A percentile compares a stretch with the other conserved stretches of the same genome.
These are phyloP conservation scores for Avahi laniger DNA, from an alignment of 2,797 vertebrate genomes.

Conservation along the genomic window DNA sequence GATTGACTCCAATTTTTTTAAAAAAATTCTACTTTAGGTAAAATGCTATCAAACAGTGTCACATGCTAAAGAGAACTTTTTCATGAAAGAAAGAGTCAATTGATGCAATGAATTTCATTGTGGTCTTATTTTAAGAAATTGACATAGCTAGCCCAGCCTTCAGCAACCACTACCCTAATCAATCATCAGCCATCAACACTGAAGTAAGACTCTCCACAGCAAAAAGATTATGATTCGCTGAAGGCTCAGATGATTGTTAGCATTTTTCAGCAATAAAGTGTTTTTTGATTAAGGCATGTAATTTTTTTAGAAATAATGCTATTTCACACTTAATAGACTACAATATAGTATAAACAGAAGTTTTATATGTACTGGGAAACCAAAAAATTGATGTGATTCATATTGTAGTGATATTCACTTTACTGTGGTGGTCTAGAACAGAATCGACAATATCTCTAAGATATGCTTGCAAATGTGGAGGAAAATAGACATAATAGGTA, in stretches of 20 bases:
- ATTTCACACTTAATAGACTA: not conserved
- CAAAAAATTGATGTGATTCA: not conserved
- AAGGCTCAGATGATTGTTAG: not conserved
- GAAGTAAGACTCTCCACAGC: not conserved
- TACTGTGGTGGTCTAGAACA: not conserved
- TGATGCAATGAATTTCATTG: not conserved
- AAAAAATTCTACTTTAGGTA: not conserved
- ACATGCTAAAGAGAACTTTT: not conserved
- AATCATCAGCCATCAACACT: not conserved
- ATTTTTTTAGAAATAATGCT: not conserved
- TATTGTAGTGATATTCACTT: not conserved
- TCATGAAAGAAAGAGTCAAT: not conserved
- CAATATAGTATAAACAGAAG: not conserved
- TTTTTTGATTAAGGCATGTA: not conserved
- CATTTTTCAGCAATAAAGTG: not conserved
- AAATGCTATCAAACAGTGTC: not conserved
- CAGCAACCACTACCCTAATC: not conserved
- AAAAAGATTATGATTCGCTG: not conserved
- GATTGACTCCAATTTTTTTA: not conserved
- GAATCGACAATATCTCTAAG: not conserved
- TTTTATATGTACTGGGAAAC: not conserved
- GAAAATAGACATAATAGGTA: not conserved
- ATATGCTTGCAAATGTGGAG: not conserved
- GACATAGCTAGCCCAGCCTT: not conserved
- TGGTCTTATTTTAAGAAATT: not conserved